phyloP scores from a whole-genome alignment of 1,140 invertebrate genomes.

The Melanaphis sacchari region DNA sequence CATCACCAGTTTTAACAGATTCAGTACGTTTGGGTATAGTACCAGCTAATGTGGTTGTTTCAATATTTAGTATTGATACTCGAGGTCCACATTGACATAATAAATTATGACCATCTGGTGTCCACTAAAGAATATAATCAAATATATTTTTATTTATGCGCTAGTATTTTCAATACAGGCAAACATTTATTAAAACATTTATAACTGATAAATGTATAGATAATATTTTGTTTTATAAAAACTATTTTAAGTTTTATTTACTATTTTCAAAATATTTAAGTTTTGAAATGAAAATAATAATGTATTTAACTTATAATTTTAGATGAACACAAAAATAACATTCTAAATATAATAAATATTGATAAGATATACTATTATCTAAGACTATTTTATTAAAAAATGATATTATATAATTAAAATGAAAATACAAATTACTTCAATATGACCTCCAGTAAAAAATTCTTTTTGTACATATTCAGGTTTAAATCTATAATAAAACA shows the following conservation, averaged over 20 bases:
- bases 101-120: conserved; percentile 72
- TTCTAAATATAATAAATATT: not conserved
- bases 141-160: not conserved
- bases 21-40: conserved; percentile 62
- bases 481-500: conserved; percentile 71
- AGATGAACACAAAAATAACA: not conserved
- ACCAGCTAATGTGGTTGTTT: conserved; percentile 65
- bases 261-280: too few relatives aligned
- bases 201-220: too few relatives aligned
- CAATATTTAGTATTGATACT: conserved; percentile 74
- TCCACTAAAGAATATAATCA: conserved; percentile 69
- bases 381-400: not conserved
- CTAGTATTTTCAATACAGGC: too few relatives aligned
- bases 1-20: conserved; percentile 64
- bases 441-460: conserved; percentile 84
- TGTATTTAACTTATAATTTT: too few relatives aligned
- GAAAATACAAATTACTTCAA: conserved; percentile 67
- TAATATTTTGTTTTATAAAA: not conserved
- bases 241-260: not conserved
- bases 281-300: too few relatives aligned
- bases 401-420: not conserved
- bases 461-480: conserved; percentile 78
- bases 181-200: not conserved
- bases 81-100: conserved; percentile 77
- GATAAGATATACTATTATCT: too few relatives aligned